phyloP scores from a whole-genome alignment of 2,888 invertebrate genomes.

The Lepidochrysops patricia region DNA sequence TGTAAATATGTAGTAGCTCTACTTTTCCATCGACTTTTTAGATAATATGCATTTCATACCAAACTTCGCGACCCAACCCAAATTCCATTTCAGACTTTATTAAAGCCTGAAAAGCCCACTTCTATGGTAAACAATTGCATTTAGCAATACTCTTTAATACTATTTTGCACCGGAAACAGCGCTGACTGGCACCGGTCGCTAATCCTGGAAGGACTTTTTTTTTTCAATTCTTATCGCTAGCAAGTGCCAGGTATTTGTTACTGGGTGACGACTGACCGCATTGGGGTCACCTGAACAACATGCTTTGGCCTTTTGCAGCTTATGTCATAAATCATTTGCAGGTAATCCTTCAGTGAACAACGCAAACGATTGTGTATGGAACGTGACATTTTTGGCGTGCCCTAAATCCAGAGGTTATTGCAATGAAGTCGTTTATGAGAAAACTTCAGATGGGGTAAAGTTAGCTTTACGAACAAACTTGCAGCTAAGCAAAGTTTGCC shows the following conservation, averaged over 20 bases:
- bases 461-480: neutral
- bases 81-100: no score
- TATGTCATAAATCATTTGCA: neutral
- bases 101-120: no score
- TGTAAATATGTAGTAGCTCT: no score
- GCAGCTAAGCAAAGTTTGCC: neutral
- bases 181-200: conserved; percentile 4
- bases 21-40: no score
- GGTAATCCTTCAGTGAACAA: neutral
- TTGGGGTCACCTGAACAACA: conserved; percentile 1
- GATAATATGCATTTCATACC: no score
- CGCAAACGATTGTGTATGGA: neutral
- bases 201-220: neutral
- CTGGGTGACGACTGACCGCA: neutral
- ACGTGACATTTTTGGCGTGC: neutral
- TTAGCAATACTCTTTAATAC: neutral
- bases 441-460: neutral
- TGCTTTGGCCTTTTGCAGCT: neutral
- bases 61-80: no score
- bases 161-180: conserved; percentile 10
- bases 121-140: no score
- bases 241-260: neutral
- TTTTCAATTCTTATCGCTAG: conserved; percentile 8
- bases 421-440: neutral
- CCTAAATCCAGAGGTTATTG: neutral